These are phyloP conservation scores for Dendrophyllia cribrosa DNA, from an alignment of 64 coral and sea anemone species.

Conservation along the genomic window DNA sequence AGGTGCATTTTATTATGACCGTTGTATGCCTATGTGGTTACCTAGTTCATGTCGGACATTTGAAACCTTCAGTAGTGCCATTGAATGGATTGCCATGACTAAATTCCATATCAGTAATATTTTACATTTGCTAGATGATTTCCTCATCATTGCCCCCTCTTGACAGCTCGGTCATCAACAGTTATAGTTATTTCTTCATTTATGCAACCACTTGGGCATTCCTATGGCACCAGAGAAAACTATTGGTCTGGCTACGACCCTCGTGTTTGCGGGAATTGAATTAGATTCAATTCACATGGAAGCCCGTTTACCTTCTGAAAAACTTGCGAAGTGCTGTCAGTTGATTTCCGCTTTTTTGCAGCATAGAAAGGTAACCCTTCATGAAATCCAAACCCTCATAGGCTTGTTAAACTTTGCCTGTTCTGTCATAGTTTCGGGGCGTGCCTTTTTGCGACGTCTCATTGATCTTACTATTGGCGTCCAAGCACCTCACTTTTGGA, in stretches of 20 bases:
- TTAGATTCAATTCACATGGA: slow-evolving; percentile 27
- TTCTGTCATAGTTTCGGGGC: not conserved
- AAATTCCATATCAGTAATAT: not conserved
- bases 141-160: slow-evolving; percentile 13
- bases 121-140: slow-evolving; percentile 38
- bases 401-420: slow-evolving; percentile 39
- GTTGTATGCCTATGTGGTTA: slow-evolving; percentile 36
- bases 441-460: slow-evolving; percentile 32
- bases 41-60: slow-evolving; percentile 1
- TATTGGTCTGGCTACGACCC: not conserved
- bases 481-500: not conserved
- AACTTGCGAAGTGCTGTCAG: not conserved
- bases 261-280: slow-evolving; percentile 38
- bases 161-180: not conserved
- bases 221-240: slow-evolving; percentile 49
- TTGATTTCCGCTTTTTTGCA: not conserved
- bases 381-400: not conserved
- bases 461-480: slow-evolving; percentile 26
- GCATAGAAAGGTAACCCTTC: slow-evolving; percentile 26
- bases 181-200: not conserved
- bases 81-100: slow-evolving; percentile 24
- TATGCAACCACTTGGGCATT: slow-evolving; percentile 9
- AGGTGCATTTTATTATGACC: slow-evolving; percentile 24
- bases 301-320: slow-evolving; percentile 25
- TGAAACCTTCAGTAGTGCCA: slow-evolving; percentile 18